phyloP scores from a whole-genome alignment of 2,113 vertebrate genomes.

The Psilopogon haemacephalus region DNA sequence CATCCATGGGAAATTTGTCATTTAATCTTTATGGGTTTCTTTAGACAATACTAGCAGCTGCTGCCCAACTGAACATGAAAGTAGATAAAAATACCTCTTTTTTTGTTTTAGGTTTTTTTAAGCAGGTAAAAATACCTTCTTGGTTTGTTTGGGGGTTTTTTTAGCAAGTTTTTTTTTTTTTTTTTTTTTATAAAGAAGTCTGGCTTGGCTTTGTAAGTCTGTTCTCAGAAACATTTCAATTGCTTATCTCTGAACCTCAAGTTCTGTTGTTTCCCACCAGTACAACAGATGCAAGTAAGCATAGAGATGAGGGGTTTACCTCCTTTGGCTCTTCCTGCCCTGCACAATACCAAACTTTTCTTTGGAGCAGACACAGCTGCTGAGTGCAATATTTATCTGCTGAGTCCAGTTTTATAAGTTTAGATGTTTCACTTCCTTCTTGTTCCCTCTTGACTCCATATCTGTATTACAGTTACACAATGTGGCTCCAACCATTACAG shows the following conservation, averaged over 20 bases:
- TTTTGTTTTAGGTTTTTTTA: no score
- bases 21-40: neutral
- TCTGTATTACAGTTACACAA: neutral
- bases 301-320: neutral
- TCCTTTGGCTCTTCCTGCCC: neutral
- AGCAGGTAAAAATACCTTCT: no score
- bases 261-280: neutral
- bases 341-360: neutral
- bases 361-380: neutral
- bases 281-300: neutral
- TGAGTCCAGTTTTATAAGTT: neutral
- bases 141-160: no score
- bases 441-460: rapidly evolving
- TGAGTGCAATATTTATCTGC: neutral
- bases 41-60: neutral
- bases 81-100: neutral
- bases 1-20: neutral
- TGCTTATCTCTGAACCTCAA: neutral
- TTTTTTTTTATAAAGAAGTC: neutral
- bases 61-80: neutral
- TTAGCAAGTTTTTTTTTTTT: no score
- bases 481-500: rapidly evolving
- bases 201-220: neutral
- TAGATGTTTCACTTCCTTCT: neutral
- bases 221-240: neutral